Base-by-base conservation (phyloP, 2,113 vertebrate genomes). In the Pangasianodon hypophthalmus region DNA sequence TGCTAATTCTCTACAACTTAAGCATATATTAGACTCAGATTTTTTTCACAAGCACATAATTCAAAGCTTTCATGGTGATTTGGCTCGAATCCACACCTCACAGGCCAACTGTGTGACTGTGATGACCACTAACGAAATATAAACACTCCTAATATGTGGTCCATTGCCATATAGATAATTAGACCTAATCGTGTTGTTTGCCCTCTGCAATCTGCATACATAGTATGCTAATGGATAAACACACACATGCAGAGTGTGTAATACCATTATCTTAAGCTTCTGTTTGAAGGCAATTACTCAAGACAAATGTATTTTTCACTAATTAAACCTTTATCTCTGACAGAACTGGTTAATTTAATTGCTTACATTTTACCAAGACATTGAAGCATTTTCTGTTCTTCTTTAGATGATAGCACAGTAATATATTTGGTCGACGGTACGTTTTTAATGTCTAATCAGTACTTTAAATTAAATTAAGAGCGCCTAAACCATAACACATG, bases 61-160 rank as follows among this genome's bases (percentile, higher is more conserved):
- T 37, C 88, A 41, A 86, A 84, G 37, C 32, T 21, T 13, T 37
- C 41, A 21, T 41, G 9, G 32, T 56, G 75, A 64, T 82, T 58
- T 0, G 85, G 77, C 56, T 89, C 87, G 90, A 93, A 90, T 81
- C 50, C 52, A 86, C 89, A 90, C 73, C 32, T 50, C 52, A 14
- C 75, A 54, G 11, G 41, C 62, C 41, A 32, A 84, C 69, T 21
- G 64, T 58, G 29, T 87, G 86, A 48, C 82, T 92, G 85, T 89
- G 88, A 92, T 89, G 90, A 92, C 90, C 84, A 86, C 92, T 94
- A 94, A 95, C 94, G 93, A 94, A 95, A 94, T 91, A 92, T 93
- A 95, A 95, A 95, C 92, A 94, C 79, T 91, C 80, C 91, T 95
- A 93, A 93, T 90, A 90, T 88, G 84, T 90, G 90, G 90, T 91